A percentile compares a stretch with the other conserved stretches of the same genome.
These are phyloP conservation scores for Bos javanicus DNA, from an alignment of 2,113 vertebrate species.

Conservation along the genomic window DNA sequence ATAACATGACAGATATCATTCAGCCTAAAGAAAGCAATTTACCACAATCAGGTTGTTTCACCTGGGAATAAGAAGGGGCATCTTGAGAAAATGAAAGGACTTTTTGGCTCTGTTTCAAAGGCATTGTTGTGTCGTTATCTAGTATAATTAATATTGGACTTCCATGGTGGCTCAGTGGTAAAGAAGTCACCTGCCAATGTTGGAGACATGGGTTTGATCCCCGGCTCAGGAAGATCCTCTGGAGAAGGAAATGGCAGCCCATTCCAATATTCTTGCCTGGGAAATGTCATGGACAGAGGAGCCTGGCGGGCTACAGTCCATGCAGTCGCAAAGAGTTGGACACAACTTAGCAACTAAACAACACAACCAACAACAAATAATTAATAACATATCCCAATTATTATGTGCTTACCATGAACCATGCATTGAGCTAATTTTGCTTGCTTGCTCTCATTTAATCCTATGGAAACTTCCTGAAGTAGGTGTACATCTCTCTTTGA, in stretches of 20 bases:
- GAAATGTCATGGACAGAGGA: neutral
- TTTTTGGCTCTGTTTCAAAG: neutral
- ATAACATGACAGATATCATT: neutral
- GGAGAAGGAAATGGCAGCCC: neutral
- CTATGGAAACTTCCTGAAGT: neutral
- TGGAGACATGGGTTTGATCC: neutral
- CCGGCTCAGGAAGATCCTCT: neutral
- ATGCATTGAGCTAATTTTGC: neutral
- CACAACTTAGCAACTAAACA: neutral
- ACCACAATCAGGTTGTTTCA: neutral
- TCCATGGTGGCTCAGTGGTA: neutral
- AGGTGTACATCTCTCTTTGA: neutral
- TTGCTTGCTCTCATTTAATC: neutral
- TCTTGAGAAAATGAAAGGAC: neutral
- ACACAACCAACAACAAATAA: neutral
- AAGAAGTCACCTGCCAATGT: neutral
- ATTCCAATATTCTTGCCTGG: neutral
- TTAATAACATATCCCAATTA: neutral
- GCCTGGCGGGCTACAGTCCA: neutral
- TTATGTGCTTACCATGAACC: neutral
- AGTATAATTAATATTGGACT: neutral
- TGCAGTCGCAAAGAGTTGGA: fast-evolving
- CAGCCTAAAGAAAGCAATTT: conserved; percentile 3
- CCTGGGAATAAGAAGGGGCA: neutral
- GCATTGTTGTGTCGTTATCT: neutral